Base-by-base conservation (phyloP, 2,797 vertebrate species). In the Notoglanidium macrostoma region DNA sequence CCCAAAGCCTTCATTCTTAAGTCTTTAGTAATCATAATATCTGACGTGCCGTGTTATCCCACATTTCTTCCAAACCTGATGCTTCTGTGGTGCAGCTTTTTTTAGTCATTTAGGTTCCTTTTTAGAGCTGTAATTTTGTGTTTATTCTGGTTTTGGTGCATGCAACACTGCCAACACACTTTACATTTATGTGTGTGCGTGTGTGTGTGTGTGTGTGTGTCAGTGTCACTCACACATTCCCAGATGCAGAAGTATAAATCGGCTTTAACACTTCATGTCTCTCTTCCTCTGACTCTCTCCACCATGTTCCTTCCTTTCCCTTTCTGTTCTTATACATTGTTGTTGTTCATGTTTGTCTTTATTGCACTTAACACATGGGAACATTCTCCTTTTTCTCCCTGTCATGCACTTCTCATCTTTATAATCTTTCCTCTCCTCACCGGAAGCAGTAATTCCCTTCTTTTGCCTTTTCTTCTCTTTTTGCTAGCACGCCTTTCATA, bases 401-500 rank as follows among this genome's bases (percentile, higher is more conserved):
- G 85, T 85, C 77, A 86, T 85, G 55, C 65, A 74, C 88, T 78
- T 89, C 89, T 90, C 90, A 86, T 90, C 91, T 92, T 95, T 95
- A 40, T 44, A 26, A 57, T 93, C 95, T 93, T 93, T 90, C 94
- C 93, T 95, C 95, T 86, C 92, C 93, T 94, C 93, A 94, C 92
- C 93, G 92, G 94, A 94, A 95, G 94, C 95, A 96, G 93, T 98
- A 98, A 98, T 96, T 94, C 95, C 93, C 97, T 92, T 94, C 93
- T 97, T 92, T 94, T 93, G 94, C 94, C 92, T 94, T 92, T 95
- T 91, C 92, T 94, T 93, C 91, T 94, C 92, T 93, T 93, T 40
- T 94, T 92, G 94, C 96, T 97, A 99, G 98, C 98, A 98, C 92
- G 97, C 98, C 96, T 99, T 99, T 98, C 98, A 99, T 96, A 99